phyloP scores from a whole-genome alignment of 2,797 vertebrate species.

The Anolis apletophallus region DNA sequence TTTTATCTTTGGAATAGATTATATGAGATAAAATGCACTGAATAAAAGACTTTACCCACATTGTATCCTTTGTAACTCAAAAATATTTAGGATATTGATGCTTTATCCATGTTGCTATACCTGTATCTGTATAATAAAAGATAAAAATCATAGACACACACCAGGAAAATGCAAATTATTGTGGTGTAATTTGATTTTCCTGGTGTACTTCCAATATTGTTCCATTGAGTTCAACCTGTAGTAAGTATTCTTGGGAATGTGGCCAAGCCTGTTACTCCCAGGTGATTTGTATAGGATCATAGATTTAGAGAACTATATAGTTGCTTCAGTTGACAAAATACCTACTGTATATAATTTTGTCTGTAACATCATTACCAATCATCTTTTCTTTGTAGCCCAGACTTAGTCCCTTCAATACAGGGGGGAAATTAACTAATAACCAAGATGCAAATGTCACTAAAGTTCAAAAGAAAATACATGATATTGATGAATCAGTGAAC shows the following conservation, averaged over 20 bases:
- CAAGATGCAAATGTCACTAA: constrained; percentile 46
- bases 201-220: neutral
- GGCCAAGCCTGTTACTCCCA: neutral
- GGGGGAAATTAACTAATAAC: constrained; percentile 43
- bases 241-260: constrained; percentile 10
- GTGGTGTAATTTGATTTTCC: neutral
- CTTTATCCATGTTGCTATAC: neutral
- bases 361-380: constrained; percentile 3
- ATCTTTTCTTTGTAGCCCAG: constrained; percentile 54
- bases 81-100: neutral
- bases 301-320: neutral
- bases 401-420: constrained; percentile 20
- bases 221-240: neutral
- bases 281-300: neutral
- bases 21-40: neutral
- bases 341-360: constrained; percentile 5
- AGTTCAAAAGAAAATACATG: neutral
- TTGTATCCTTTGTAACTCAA: neutral
- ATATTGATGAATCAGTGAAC: constrained; percentile 41
- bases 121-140: neutral
- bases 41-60: neutral
- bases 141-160: neutral
- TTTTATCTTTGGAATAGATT: neutral
- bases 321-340: neutral
- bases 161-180: neutral